Evolutionary conservation across 2,113 vertebrate genomes (phyloP).

Genomic region (Irena cyanogastra): DNA sequence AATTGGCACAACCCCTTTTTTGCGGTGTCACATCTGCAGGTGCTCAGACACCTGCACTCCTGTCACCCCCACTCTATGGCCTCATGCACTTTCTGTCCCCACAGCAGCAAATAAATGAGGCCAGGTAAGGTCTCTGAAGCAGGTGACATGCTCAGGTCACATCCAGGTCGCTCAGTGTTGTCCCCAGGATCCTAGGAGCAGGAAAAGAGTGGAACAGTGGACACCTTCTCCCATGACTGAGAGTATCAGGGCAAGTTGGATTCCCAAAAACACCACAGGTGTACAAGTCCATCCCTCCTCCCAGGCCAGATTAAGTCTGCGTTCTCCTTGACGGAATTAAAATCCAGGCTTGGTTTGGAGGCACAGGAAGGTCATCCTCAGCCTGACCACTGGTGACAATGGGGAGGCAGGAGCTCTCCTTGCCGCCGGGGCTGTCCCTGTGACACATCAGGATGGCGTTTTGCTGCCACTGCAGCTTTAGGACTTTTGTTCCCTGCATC

Average conservation of each 20-base stretch:
- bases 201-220: not conserved
- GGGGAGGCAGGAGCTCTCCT: not conserved
- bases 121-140: not conserved
- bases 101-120: not conserved
- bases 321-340: not conserved
- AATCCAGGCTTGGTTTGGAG: not conserved
- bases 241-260: not conserved
- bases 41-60: not conserved
- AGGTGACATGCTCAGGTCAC: not conserved
- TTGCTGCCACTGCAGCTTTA: not conserved
- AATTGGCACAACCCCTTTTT: not conserved
- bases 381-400: not conserved
- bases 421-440: not conserved
- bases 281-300: not conserved
- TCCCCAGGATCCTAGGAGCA: fast-evolving
- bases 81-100: not conserved
- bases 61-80: fast-evolving
- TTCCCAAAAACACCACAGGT: not conserved
- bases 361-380: not conserved
- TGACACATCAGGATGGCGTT: not conserved
- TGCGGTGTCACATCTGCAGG: not conserved
- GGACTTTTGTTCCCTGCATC: not conserved
- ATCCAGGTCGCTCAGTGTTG: fast-evolving
- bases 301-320: not conserved
- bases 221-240: not conserved